Evolutionary conservation across 2,113 vertebrate species (phyloP).

Genomic region (Zosterops japonicus): DNA sequence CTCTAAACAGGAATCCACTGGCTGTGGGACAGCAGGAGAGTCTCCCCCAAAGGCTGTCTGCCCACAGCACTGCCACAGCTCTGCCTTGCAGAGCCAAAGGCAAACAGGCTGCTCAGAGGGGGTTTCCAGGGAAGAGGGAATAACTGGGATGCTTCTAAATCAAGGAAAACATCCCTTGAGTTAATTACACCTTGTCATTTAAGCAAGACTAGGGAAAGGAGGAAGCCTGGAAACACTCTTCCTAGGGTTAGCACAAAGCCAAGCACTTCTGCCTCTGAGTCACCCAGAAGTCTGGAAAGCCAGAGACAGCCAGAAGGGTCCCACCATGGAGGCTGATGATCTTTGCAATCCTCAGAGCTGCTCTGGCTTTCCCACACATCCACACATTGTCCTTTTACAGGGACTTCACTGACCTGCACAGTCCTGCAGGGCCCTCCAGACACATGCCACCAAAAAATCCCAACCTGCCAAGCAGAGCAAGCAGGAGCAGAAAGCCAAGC

Average conservation of each 20-base stretch:
- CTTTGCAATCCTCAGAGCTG: neutral
- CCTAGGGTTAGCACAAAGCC: neutral
- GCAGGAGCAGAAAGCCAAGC: neutral
- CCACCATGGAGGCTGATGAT: fast-evolving
- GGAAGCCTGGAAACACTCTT: neutral
- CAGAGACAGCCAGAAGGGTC: neutral
- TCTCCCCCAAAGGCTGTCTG: neutral
- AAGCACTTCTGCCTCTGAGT: fast-evolving
- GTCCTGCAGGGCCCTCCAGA: neutral
- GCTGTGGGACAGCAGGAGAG: neutral
- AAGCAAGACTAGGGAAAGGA: neutral
- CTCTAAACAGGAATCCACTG: neutral
- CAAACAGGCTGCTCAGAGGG: neutral
- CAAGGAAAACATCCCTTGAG: neutral
- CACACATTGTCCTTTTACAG: fast-evolving
- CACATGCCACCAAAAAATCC: neutral
- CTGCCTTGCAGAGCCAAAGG: neutral
- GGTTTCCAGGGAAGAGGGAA: neutral
- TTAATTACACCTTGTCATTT: neutral
- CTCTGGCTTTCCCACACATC: neutral
- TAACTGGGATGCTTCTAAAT: neutral
- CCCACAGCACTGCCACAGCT: neutral
- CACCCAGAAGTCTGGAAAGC: neutral
- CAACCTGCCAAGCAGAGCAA: neutral
- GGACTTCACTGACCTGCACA: neutral